Conservation (phyloP, 2,113 vertebrate genomes). For the Chionis minor region DNA sequence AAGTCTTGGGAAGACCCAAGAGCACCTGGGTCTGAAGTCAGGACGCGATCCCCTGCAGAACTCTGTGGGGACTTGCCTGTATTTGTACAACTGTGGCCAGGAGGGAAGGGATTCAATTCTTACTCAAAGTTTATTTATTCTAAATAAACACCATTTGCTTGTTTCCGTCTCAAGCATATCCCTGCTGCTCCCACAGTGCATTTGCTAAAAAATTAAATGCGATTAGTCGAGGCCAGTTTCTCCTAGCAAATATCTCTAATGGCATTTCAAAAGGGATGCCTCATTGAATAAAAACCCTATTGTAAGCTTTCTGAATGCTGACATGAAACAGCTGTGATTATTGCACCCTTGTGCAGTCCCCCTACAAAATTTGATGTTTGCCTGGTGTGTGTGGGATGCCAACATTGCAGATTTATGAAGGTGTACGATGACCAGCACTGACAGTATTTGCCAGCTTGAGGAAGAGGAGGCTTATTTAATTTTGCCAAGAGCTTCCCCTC, state of each 20-base stretch:
- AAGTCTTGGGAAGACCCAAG: not conserved
- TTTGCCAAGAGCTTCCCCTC: slow-evolving; percentile 35
- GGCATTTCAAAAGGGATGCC: slow-evolving; percentile 24
- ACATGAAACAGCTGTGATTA: slow-evolving; percentile 44
- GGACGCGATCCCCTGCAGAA: not conserved
- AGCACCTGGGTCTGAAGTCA: not conserved
- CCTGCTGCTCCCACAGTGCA: not conserved
- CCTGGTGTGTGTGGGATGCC: slow-evolving; percentile 11
- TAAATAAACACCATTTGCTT: slow-evolving; percentile 21
- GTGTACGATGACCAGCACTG: not conserved
- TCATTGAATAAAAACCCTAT: slow-evolving; percentile 23
- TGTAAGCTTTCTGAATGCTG: slow-evolving; percentile 26
- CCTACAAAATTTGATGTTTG: slow-evolving; percentile 44
- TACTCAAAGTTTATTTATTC: slow-evolving; percentile 18
- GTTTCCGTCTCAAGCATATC: slow-evolving; percentile 11
- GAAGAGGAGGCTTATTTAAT: slow-evolving; percentile 17
- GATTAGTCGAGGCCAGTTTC: slow-evolving; percentile 17
- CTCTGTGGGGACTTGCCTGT: not conserved
- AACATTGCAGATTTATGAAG: not conserved
- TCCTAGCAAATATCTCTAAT: not conserved
- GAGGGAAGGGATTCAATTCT: not conserved
- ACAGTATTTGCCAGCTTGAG: slow-evolving; percentile 23
- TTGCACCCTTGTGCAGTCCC: slow-evolving; percentile 1
- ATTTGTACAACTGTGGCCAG: not conserved
- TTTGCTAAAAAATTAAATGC: slow-evolving; percentile 45